Evolutionary conservation across 2,888 invertebrate species (phyloP).

Genomic region (Gerris lacustris): DNA sequence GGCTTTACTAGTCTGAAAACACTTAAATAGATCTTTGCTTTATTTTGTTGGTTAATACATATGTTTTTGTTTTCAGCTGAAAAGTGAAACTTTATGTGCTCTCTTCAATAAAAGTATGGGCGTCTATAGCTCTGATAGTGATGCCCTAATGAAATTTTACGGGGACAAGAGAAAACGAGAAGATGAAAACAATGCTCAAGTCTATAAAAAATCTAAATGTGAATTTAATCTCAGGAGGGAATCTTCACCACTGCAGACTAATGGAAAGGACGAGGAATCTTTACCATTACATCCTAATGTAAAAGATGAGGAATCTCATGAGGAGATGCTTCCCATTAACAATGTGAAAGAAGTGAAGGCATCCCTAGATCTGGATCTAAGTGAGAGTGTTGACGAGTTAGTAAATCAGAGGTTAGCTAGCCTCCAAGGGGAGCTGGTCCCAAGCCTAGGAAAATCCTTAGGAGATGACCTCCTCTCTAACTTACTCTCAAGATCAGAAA

Average conservation of each 20-base stretch:
- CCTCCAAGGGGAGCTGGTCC: background rate
- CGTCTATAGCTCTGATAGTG: background rate
- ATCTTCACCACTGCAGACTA: background rate
- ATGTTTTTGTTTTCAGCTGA: background rate
- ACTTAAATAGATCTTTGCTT: no score
- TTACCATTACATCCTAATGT: background rate
- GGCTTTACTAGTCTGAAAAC: no score
- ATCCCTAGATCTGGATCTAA: background rate
- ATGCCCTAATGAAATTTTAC: background rate
- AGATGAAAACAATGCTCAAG: background rate
- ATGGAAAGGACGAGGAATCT: background rate
- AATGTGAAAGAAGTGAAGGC: background rate
- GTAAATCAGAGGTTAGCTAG: background rate
- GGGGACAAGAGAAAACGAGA: background rate
- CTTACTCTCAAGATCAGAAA: background rate
- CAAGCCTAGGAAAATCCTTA: background rate
- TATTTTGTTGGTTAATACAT: no score
- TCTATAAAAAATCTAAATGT: background rate
- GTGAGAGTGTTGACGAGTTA: slow-evolving; percentile 4
- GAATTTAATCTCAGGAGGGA: background rate
- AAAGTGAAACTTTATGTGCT: background rate
- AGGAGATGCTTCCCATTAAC: background rate
- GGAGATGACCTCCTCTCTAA: background rate
- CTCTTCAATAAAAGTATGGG: background rate
- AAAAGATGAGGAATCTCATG: background rate